Conservation (phyloP, 1,140 invertebrate species). For the Plodia interpunctella region DNA sequence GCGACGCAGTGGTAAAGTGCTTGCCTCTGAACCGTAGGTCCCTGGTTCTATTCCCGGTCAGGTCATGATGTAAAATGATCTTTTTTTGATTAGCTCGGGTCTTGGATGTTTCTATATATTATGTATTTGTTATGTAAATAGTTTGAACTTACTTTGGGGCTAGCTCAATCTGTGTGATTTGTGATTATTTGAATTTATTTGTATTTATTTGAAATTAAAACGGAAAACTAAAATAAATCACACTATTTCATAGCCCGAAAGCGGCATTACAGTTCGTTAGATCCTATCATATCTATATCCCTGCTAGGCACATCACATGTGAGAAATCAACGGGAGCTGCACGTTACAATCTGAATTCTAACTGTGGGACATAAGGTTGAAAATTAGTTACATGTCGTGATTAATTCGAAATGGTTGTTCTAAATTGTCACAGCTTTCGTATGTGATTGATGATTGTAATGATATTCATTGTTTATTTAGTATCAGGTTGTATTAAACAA, state of each 20-base stretch:
- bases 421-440: background rate
- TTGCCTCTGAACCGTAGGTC: no score
- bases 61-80: no score
- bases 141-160: no score
- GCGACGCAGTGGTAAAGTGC: no score
- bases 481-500: background rate
- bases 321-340: slow-evolving; percentile 2
- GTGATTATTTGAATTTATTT: no score
- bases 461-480: background rate
- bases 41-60: no score
- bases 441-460: background rate
- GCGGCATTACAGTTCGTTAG: slow-evolving; percentile 17
- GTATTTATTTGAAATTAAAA: no score
- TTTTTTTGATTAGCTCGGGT: no score
- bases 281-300: slow-evolving; percentile 18
- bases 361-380: background rate
- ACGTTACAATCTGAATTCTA: background rate
- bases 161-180: no score
- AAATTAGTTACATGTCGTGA: background rate
- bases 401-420: background rate
- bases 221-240: background rate
- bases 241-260: slow-evolving; percentile 16
- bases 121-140: no score
- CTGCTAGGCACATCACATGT: background rate
- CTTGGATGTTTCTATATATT: no score